phyloP scores from a whole-genome alignment of 2,797 vertebrate species.

The Silurus aristotelis region DNA sequence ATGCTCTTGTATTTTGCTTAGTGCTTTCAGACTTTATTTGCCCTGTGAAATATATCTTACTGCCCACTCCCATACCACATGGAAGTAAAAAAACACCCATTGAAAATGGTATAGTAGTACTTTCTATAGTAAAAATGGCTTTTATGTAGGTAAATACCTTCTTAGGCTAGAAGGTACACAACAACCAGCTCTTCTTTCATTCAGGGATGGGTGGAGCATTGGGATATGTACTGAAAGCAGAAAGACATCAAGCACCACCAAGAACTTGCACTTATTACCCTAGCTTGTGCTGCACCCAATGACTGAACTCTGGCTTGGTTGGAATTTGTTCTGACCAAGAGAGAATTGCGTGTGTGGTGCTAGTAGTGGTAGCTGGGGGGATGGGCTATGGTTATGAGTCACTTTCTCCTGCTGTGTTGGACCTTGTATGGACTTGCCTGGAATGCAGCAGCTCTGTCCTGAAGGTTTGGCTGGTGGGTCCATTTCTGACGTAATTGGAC shows the following conservation, averaged over 20 bases:
- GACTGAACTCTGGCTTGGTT: slow-evolving; percentile 56
- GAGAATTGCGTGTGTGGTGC: slow-evolving; percentile 37
- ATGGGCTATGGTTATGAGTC: slow-evolving; percentile 61
- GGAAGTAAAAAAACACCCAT: not conserved
- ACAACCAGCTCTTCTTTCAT: not conserved
- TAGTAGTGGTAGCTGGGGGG: slow-evolving; percentile 47
- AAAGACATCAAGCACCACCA: not conserved
- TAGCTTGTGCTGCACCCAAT: slow-evolving; percentile 30
- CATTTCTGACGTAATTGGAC: slow-evolving; percentile 11
- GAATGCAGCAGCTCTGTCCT: slow-evolving; percentile 52
- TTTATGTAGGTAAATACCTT: not conserved
- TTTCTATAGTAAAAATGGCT: no score
- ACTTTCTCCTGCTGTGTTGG: slow-evolving; percentile 49
- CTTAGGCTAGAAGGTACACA: not conserved
- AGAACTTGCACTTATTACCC: not conserved
- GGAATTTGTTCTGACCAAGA: slow-evolving; percentile 60
- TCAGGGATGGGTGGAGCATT: not conserved
- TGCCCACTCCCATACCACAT: not conserved
- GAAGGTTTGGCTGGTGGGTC: slow-evolving; percentile 20
- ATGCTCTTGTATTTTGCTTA: not conserved
- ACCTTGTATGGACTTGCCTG: slow-evolving; percentile 62
- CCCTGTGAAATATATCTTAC: not conserved
- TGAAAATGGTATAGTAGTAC: not conserved
- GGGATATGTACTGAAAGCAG: slow-evolving; percentile 14
- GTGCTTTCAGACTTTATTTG: not conserved